phyloP scores from a whole-genome alignment of 2,888 invertebrate genomes.

The Mythimna ferrago region DNA sequence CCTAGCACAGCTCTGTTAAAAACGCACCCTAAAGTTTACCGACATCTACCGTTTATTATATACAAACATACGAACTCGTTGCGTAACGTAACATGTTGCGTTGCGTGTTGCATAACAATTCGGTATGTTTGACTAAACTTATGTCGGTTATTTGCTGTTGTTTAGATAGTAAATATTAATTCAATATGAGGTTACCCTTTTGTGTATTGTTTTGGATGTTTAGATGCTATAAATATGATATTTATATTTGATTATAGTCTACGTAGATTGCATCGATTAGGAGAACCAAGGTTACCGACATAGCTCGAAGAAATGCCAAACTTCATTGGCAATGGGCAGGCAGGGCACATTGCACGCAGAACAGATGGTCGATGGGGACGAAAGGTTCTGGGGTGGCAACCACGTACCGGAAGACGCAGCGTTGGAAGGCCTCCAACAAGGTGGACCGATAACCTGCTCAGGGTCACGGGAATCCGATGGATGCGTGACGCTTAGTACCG shows the following conservation, averaged over 20 bases:
- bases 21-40: slow-evolving; percentile 5
- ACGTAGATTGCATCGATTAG: not conserved
- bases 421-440: too few relatives aligned
- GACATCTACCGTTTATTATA: slow-evolving; percentile 34
- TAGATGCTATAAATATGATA: slow-evolving; percentile 16
- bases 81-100: slow-evolving; percentile 43
- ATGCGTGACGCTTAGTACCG: too few relatives aligned
- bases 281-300: too few relatives aligned
- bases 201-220: slow-evolving; percentile 20
- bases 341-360: too few relatives aligned
- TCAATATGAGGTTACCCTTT: slow-evolving; percentile 33
- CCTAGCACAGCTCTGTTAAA: not conserved
- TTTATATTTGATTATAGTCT: slow-evolving; percentile 11
- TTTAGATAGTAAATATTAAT: slow-evolving; percentile 49
- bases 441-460: too few relatives aligned
- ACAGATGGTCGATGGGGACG: too few relatives aligned
- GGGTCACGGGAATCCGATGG: too few relatives aligned
- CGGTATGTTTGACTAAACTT: slow-evolving; percentile 30
- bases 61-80: slow-evolving; percentile 37
- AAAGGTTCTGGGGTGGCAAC: too few relatives aligned
- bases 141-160: slow-evolving; percentile 43
- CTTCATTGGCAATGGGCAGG: too few relatives aligned
- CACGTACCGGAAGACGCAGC: too few relatives aligned
- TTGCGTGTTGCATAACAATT: slow-evolving; percentile 53
- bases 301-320: too few relatives aligned